Evolutionary conservation across 1,140 invertebrate species (phyloP).

Genomic region (Tetranychus cinnabarinus): DNA sequence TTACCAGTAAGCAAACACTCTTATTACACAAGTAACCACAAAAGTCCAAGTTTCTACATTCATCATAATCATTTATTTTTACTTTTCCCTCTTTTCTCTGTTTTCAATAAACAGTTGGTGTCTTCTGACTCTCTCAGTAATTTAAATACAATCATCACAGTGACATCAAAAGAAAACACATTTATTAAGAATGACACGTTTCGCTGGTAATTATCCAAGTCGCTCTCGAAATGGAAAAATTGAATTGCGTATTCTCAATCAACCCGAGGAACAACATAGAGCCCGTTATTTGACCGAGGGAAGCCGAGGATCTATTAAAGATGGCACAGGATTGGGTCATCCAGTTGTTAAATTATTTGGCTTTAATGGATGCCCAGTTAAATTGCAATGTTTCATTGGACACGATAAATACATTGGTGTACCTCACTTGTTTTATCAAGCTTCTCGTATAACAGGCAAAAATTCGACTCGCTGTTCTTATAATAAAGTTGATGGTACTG

Average conservation of each 20-base stretch:
- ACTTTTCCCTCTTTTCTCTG: too few relatives aligned
- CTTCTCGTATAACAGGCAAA: slow-evolving; percentile 50
- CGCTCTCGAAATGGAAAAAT: slow-evolving; percentile 28
- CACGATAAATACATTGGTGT: slow-evolving; percentile 59
- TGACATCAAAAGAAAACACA: too few relatives aligned
- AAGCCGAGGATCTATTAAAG: slow-evolving; percentile 81
- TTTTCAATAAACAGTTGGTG: too few relatives aligned
- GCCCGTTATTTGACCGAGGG: slow-evolving; percentile 82
- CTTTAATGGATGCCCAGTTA: slow-evolving; percentile 42
- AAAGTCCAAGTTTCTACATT: too few relatives aligned
- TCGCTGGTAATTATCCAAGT: slow-evolving; percentile 1
- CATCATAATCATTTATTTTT: too few relatives aligned
- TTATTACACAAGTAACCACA: too few relatives aligned
- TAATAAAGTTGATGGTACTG: slow-evolving; percentile 66
- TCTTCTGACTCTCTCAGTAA: too few relatives aligned
- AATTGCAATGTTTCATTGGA: slow-evolving; percentile 76
- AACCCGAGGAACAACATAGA: slow-evolving; percentile 77
- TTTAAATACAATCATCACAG: too few relatives aligned
- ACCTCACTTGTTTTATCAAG: slow-evolving; percentile 79
- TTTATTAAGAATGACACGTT: not conserved
- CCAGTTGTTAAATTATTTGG: slow-evolving; percentile 64
- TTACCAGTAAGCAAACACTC: too few relatives aligned
- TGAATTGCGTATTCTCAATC: slow-evolving; percentile 57
- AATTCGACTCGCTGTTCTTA: slow-evolving; percentile 80
- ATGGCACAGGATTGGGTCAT: slow-evolving; percentile 72